Evolutionary conservation across 2,797 vertebrate species (phyloP).

Genomic region (Falco naumanni): DNA sequence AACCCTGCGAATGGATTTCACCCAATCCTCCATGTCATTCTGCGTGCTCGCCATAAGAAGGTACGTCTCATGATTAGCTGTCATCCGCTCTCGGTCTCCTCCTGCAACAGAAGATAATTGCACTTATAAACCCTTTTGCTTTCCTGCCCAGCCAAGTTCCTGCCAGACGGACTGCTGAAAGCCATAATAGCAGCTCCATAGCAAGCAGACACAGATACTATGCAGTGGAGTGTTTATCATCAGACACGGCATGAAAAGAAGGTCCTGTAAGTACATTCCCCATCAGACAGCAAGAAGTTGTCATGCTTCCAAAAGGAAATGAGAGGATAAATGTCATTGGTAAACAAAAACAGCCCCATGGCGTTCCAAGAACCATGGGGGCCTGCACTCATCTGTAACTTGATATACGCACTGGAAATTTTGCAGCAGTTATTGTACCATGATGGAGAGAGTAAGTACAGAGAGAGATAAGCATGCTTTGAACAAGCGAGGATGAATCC

Average conservation of each 20-base stretch:
- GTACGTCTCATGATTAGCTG: constrained; percentile 97
- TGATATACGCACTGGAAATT: not conserved
- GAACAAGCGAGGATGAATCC: not conserved
- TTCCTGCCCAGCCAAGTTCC: not conserved
- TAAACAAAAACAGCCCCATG: constrained; percentile 59
- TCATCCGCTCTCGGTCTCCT: constrained; percentile 96
- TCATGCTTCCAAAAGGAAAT: constrained; percentile 61
- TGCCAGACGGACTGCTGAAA: not conserved
- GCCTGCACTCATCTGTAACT: constrained; percentile 46
- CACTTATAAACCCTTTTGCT: constrained; percentile 12
- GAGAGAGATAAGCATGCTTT: not conserved
- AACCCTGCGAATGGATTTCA: constrained; percentile 95
- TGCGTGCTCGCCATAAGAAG: constrained; percentile 98
- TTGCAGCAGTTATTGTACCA: not conserved
- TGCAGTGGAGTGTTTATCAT: not conserved
- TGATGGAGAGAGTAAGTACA: not conserved
- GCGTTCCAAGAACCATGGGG: constrained; percentile 36
- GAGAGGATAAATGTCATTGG: constrained; percentile 60
- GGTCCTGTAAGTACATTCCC: constrained; percentile 19
- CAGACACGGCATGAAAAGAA: constrained; percentile 16
- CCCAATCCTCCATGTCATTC: constrained; percentile 99
- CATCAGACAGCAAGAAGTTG: constrained; percentile 42
- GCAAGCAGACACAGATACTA: not conserved
- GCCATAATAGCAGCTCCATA: not conserved
- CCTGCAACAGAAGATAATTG: constrained; percentile 79